Evolutionary conservation across 2,888 invertebrate species (phyloP), one percentile per base, ranked within the genome.

Genomic region (Synergus laeviventris): DNA sequence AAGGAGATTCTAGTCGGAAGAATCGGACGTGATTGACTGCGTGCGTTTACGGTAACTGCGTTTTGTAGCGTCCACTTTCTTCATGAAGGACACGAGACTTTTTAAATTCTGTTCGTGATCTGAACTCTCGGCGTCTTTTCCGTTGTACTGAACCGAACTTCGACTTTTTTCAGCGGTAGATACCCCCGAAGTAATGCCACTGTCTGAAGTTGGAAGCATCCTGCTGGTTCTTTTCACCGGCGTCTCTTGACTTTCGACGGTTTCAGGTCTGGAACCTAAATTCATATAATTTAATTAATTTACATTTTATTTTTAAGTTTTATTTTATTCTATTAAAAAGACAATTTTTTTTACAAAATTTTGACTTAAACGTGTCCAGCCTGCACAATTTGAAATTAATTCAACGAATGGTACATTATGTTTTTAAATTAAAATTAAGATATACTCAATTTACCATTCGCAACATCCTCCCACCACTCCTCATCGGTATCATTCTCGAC

Each of bases 151-250:
- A 11, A 36, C n/a, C 11, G 73, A 60, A 38, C 62, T 64, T 79
- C 79, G 73, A 74, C 79, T 85, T 62, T 88, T 89, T 56, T 90
- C 89, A 0, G 80, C 78, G 0, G 89, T 89, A 1, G 91, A 91
- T 11, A 89, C 79, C 14, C 88, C 88, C 9, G 91, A 90, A 1
- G 86, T 87, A 56, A 91, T 88, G 8, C 90, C 91, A 76, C 90
- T 91, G 77, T 91, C 91, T 1, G 91, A 87, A 2, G 89, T 89
- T 5, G 86, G 84, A 76, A 86, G 84, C 78, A 85, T 79, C 79
- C 83, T 84, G 38, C 76, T 84, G 14, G 81, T 80, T 64, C 83
- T 85, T 61, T 86, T 87, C 18, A 78, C 70, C 16, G 88, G 86
- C 14, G 88, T 87, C 12, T 84, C 70, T 2, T 49, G 16, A 24